A percentile compares a stretch with the other conserved stretches of the same genome.
Conservation (phyloP, 2,797 vertebrate genomes). For the Lepilemur septentrionalis region DNA sequence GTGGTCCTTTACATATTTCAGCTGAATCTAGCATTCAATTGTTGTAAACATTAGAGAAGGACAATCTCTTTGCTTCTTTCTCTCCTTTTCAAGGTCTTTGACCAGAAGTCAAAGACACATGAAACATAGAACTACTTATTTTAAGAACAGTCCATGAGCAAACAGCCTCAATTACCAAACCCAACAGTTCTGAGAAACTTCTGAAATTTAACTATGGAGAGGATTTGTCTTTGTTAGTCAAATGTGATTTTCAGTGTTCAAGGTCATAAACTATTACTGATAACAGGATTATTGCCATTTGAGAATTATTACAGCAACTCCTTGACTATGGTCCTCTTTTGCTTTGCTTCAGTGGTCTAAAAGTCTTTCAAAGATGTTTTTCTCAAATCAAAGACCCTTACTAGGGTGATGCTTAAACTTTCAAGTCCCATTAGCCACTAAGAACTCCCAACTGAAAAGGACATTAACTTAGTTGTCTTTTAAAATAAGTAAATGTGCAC, state of each 20-base stretch:
- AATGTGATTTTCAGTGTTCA: background rate
- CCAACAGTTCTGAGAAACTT: background rate
- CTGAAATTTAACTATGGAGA: background rate
- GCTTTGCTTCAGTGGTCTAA: background rate
- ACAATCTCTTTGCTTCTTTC: background rate
- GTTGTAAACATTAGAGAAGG: background rate
- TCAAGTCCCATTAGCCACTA: background rate
- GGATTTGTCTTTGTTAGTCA: slow-evolving; percentile 3
- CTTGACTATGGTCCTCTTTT: background rate
- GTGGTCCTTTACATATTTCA: background rate
- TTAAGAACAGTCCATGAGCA: background rate
- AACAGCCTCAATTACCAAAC: background rate
- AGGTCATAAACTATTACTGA: background rate
- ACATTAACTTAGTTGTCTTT: background rate
- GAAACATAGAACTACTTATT: background rate
- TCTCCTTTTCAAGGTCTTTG: background rate
- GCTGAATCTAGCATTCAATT: background rate
- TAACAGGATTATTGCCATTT: background rate
- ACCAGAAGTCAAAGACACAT: background rate
- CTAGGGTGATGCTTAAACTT: background rate
- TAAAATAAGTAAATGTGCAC: slow-evolving; percentile 35
- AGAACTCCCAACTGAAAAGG: background rate
- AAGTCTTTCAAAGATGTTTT: background rate
- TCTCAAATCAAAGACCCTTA: slow-evolving; percentile 21
- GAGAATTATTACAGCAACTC: background rate